These are phyloP conservation scores for Crambe crambe DNA, from an alignment of 37 sponge, comb jelly and placozoan genomes.

Conservation along the genomic window DNA sequence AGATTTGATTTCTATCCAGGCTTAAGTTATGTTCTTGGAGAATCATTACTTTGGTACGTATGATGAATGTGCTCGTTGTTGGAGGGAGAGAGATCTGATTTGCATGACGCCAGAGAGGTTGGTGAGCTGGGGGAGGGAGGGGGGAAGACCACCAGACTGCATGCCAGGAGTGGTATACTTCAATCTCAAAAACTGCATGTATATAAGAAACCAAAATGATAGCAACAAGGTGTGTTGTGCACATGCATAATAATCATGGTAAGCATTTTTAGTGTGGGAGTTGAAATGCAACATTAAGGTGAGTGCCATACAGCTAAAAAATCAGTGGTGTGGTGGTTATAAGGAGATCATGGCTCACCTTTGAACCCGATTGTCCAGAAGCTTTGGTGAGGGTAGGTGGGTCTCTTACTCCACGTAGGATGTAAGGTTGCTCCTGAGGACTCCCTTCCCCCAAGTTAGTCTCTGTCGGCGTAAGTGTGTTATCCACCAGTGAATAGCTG, in stretches of 20 bases:
- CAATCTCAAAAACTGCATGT: constrained; percentile 14
- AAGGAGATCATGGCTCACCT: constrained; percentile 9
- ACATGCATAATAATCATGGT: no score
- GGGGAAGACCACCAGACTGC: background rate
- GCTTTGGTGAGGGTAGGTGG: constrained; percentile 55
- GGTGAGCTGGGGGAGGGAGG: constrained; percentile 23
- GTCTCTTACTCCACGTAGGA: constrained; percentile 45
- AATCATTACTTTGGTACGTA: background rate
- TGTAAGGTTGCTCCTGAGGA: constrained; percentile 26
- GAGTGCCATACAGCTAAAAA: constrained; percentile 7
- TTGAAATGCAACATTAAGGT: no score
- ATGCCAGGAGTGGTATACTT: background rate
- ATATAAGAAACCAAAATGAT: background rate
- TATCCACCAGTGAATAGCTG: constrained; percentile 13
- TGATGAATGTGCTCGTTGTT: constrained; percentile 41
- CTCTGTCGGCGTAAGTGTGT: constrained; percentile 2
- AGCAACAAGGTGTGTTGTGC: no score
- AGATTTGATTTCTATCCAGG: no score
- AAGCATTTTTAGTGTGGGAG: no score
- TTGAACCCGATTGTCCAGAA: constrained; percentile 31
- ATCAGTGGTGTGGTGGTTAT: no score
- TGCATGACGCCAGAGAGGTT: constrained; percentile 65
- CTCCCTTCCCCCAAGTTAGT: background rate
- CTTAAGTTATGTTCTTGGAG: no score
- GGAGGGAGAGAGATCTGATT: constrained; percentile 63